Base-by-base conservation (phyloP, 2,113 vertebrate species). In the Oriolus oriolus region DNA sequence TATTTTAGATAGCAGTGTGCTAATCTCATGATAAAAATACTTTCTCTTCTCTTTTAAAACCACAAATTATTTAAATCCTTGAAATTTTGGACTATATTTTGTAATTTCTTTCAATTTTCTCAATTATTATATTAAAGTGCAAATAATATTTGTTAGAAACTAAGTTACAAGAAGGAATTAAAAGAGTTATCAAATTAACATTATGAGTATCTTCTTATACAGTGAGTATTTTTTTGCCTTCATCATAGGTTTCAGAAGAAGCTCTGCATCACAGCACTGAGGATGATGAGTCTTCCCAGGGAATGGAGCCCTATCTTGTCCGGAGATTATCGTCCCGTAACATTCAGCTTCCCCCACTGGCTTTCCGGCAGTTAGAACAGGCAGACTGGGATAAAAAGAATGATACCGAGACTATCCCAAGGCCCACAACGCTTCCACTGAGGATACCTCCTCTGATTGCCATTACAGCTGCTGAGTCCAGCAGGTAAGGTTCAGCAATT, bases 301-400 rank as follows among this genome's bases (percentile, higher is more conserved):
- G 97, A 94, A 98, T 98, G 98, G 99, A 99, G 70, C 98, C 99
- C 35, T 99, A 98, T 80, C 93, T 98, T 16, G 98, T 99, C 5
- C 97, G 99, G 39, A 98, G 99, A 90, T 98, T 99, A n/a, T 99
- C 99, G 0, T 98, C 98, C 42, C 98, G 99, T 57, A 98, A 97
- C 3, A 78, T 99, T 60, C 99, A 99, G 95, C 98, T 99, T 93
- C 99, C 99, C 2, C 98, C 99, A 0, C 95, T 99, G 75, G 99
- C 99, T 91, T 99, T 99, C 94, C 98, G 99, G 88, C 99, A 99
- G 87, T 96, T 99, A 59, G 99, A 99, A 86, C 99, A 99, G 95
- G 97, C 98, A 81, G 99, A 99, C 76, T 98, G 97, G 84, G 98
- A 99, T 37, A 98, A 97, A 70, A 99, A 96, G 91, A 96, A 96